These are phyloP conservation scores for Bellardia bayeri DNA, from an alignment of 2,888 invertebrate species.

Conservation along the genomic window DNA sequence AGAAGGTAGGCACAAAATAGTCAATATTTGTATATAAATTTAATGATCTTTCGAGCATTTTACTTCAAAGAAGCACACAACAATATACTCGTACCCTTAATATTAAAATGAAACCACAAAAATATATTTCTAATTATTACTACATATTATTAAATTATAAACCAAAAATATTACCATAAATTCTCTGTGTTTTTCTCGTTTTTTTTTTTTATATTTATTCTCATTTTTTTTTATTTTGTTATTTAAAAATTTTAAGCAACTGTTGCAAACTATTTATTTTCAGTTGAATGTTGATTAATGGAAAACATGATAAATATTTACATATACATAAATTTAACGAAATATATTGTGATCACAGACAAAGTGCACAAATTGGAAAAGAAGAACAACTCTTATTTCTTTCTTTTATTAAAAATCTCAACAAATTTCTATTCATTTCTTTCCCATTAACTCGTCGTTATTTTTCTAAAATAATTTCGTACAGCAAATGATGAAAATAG, in stretches of 20 bases:
- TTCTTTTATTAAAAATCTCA: constrained; percentile 11
- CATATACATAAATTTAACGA: background rate
- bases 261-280: constrained; percentile 52
- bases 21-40: too few relatives aligned
- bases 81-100: background rate
- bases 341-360: constrained; percentile 4
- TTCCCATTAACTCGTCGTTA: constrained; percentile 41
- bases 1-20: too few relatives aligned
- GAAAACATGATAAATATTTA: constrained; percentile 49
- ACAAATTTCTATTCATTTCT: constrained; percentile 29
- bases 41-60: too few relatives aligned
- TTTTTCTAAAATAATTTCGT: constrained; percentile 29
- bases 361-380: constrained; percentile 39
- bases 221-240: background rate
- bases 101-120: background rate
- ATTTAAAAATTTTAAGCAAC: constrained; percentile 40
- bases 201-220: background rate
- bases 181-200: background rate
- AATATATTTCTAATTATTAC: background rate
- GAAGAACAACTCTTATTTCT: background rate
- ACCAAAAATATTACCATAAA: background rate
- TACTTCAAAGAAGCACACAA: too few relatives aligned
- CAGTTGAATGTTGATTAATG: constrained; percentile 52
- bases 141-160: background rate
- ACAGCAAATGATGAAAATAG: constrained; percentile 57